These are phyloP conservation scores for Pandemis heparana DNA, from an alignment of 2,888 invertebrate species.

Conservation along the genomic window DNA sequence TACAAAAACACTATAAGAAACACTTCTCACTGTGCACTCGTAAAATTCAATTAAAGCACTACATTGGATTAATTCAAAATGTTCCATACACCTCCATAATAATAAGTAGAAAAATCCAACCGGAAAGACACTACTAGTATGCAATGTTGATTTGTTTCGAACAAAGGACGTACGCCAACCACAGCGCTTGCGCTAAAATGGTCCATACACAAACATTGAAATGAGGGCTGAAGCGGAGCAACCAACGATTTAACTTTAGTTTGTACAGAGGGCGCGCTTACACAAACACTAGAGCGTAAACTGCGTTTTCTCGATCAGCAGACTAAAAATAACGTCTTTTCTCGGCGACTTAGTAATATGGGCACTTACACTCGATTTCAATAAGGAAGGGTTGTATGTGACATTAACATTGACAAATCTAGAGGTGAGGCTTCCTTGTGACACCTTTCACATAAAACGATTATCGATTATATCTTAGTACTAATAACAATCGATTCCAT, in stretches of 20 bases:
- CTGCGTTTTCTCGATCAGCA: not conserved
- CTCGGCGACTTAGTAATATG: too few species aligned
- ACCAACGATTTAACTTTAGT: slow-evolving; percentile 57
- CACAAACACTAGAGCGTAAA: not conserved
- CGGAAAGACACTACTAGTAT: slow-evolving; percentile 73
- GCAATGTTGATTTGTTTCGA: slow-evolving; percentile 85
- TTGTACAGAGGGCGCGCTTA: slow-evolving; percentile 72
- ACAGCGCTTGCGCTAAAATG: slow-evolving; percentile 83
- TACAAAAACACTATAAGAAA: slow-evolving; percentile 66
- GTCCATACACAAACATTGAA: slow-evolving; percentile 56
- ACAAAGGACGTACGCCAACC: slow-evolving; percentile 85
- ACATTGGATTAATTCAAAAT: slow-evolving; percentile 58
- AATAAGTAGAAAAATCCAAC: slow-evolving; percentile 62
- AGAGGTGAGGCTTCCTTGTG: too few species aligned
- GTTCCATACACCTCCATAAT: slow-evolving; percentile 69
- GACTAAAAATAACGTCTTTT: too few species aligned
- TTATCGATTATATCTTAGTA: too few species aligned
- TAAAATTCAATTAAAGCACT: slow-evolving; percentile 56
- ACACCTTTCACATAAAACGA: too few species aligned
- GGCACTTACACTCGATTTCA: too few species aligned
- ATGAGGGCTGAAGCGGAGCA: slow-evolving; percentile 58
- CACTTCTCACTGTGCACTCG: slow-evolving; percentile 63
- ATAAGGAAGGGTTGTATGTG: too few species aligned
- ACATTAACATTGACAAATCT: too few species aligned
- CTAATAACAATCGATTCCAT: too few species aligned